phyloP scores from a whole-genome alignment of 2,797 vertebrate genomes.

The Pteropus rufus region DNA sequence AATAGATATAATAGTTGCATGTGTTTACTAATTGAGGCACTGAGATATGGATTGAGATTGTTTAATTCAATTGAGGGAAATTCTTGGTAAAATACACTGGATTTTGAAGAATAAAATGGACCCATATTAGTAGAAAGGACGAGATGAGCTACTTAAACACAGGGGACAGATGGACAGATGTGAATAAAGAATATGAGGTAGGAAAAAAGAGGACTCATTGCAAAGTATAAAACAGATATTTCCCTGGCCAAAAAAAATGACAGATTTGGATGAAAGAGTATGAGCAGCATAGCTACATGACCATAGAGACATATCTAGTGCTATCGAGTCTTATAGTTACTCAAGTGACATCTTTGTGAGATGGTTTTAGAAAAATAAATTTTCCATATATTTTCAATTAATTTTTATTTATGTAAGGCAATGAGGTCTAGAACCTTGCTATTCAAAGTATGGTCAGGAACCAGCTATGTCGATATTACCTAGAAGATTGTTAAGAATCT shows the following conservation, averaged over 20 bases:
- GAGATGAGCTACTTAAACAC: background rate
- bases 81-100: background rate
- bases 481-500: background rate
- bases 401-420: background rate
- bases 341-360: background rate
- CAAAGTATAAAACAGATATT: background rate
- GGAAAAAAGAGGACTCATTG: background rate
- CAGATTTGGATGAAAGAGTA: background rate
- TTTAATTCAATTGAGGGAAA: background rate
- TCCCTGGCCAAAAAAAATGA: background rate
- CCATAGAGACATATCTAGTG: background rate
- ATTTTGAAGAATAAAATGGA: background rate
- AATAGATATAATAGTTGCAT: background rate
- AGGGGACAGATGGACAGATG: background rate
- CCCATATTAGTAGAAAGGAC: background rate
- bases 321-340: background rate
- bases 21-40: background rate
- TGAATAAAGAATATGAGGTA: background rate
- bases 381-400: background rate
- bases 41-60: background rate
- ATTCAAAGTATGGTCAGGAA: background rate
- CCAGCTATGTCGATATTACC: background rate
- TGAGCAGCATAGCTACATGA: background rate
- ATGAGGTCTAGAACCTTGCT: background rate
- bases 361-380: slow-evolving; percentile 4